Conservation (phyloP, 1,140 invertebrate species). For the Dinothrombium tinctorium region DNA sequence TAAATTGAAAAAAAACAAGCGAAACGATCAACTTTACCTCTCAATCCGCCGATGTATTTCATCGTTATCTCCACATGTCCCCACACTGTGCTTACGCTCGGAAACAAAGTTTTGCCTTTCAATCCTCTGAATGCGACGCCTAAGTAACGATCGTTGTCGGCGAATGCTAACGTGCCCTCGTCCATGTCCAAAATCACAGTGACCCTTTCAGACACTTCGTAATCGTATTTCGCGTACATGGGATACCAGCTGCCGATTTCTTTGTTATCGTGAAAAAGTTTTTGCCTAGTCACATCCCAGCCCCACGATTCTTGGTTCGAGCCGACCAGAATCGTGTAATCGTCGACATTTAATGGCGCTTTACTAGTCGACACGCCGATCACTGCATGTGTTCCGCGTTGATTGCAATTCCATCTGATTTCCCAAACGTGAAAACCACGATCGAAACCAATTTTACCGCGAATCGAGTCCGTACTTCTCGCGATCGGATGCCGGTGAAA, state of each 20-base stretch:
- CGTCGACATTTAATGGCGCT: conserved; percentile 32
- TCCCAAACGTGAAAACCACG: conserved; percentile 95
- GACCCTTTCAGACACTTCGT: conserved; percentile 4
- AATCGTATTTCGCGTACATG: conserved; percentile 2
- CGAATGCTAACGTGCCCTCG: conserved; percentile 6
- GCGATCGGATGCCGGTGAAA: conserved; percentile 96
- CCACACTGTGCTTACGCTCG: conserved; percentile 7
- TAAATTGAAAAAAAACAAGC: too few species aligned
- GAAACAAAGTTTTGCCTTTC: conserved; percentile 29
- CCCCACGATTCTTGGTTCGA: conserved; percentile 85
- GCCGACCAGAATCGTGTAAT: conserved; percentile 37
- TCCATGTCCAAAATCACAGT: conserved; percentile 9
- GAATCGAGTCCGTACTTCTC: conserved; percentile 94
- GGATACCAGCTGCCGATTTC: conserved; percentile 18
- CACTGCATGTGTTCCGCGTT: conserved; percentile 90
- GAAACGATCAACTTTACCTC: too few species aligned
- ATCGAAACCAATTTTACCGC: conserved; percentile 78
- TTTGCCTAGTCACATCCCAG: conserved; percentile 40
- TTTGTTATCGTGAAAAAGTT: conserved; percentile 8
- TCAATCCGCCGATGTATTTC: too few species aligned
- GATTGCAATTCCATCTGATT: conserved; percentile 78
- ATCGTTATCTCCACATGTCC: conserved; percentile 9
- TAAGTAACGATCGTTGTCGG: conserved; percentile 4
- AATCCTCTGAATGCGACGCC: too few species aligned
- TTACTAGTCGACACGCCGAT: conserved; percentile 82